Evolutionary conservation across 2,888 invertebrate genomes (phyloP), one percentile per base, ranked within the genome.

Genomic region (Cordylochernes scorpioides): DNA sequence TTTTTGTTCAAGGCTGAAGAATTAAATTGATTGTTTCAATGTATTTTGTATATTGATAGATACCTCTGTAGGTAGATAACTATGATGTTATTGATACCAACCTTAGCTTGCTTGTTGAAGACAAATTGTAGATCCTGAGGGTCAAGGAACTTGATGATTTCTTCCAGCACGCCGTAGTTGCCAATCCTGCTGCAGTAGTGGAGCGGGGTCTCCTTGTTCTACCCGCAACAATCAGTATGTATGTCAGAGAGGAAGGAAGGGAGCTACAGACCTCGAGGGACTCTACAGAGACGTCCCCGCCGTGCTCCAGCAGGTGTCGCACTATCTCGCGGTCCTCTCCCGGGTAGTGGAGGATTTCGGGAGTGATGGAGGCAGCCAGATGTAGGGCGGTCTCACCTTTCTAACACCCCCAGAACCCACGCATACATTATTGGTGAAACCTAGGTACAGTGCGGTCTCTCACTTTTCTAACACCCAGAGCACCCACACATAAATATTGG

Each of bases 141-240:
- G 9, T 71, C 68, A 66, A 94, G 75, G 45, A 80, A 72, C 22
- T 73, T 65, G 25, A 94, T 71, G 68, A 97, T 86, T 54, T 91
- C 91, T 44, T 70, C 65, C 44, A 97, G 61, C 5, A 94, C 73
- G 44, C 86, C 84, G 49, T 86, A 86, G 54, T 88, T 91, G 12
- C 97, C 97, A 4, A 82, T 77, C 13, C 77, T 62, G 2, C 94
- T 86, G 45, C 84, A 78, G 49, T 82, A 75, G 51, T 97, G 97
- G 46, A 97, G 75, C 1, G 84, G 80, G 0, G 91, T 84, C 58
- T 97, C 94, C 14, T 22, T 13, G 6, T 22, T 22, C 22, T 19
- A 19, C n/a, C 14, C 22, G 14, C 14, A 5, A 22, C 12, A 22
- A 22, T 22, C 6, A 12, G 14, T 5, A 5, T 14, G 5, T 12